A percentile compares a stretch with the other conserved stretches of the same genome.
Evolutionary conservation across 2,888 invertebrate species (phyloP).

Genomic region (Caenorhabditis doughertyi): DNA sequence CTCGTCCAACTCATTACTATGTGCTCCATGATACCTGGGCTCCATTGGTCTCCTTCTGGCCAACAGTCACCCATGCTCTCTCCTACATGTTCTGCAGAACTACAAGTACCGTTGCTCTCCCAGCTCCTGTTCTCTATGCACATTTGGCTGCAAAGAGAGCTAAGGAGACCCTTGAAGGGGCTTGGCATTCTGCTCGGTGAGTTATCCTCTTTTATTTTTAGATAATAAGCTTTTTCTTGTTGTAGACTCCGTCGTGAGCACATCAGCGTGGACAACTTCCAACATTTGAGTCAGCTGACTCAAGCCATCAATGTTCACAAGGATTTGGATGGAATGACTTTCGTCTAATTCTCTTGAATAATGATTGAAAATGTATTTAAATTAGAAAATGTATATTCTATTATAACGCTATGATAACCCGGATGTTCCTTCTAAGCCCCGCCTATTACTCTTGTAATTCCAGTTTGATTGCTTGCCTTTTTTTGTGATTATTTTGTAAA

Average conservation of each 20-base stretch:
- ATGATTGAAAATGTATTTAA: too few relatives aligned
- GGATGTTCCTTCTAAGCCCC: too few relatives aligned
- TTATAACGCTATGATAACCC: too few relatives aligned
- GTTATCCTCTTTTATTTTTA: neutral
- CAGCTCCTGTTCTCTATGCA: slow-evolving; percentile 81
- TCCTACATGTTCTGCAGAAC: slow-evolving; percentile 93
- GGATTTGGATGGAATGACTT: slow-evolving; percentile 26
- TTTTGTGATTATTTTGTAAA: too few relatives aligned
- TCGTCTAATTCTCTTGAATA: slow-evolving; percentile 7
- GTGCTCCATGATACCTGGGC: slow-evolving; percentile 89
- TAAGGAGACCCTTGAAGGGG: slow-evolving; percentile 55
- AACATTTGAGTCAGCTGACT: neutral
- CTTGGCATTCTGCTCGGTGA: neutral
- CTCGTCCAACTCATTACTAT: slow-evolving; percentile 88
- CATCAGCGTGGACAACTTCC: neutral
- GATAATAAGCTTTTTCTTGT: neutral
- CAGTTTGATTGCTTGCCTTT: too few relatives aligned
- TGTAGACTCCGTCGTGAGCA: neutral
- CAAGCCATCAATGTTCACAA: neutral
- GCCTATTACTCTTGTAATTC: too few relatives aligned
- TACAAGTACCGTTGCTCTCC: slow-evolving; percentile 86
- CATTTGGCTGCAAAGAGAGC: slow-evolving; percentile 66
- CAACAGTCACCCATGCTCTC: slow-evolving; percentile 87
- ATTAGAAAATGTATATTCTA: neutral
- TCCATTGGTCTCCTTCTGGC: slow-evolving; percentile 86